Conservation (phyloP, 2,797 vertebrate species). For the Poliocrania exsul region DNA sequence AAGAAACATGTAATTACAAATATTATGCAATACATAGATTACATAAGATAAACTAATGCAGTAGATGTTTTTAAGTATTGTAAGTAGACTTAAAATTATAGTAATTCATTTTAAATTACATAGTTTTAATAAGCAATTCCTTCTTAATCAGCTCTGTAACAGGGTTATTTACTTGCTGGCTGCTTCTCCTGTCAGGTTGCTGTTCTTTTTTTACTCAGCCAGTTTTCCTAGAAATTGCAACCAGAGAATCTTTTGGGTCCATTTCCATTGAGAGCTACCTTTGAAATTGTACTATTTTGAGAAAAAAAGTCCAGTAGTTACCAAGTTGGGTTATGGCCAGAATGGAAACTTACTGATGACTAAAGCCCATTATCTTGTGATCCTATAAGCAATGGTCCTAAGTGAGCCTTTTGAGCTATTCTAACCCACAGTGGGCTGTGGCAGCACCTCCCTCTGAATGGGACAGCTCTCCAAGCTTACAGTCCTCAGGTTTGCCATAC, state of each 20-base stretch:
- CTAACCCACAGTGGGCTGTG: not conserved
- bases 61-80: not conserved
- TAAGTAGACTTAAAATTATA: not conserved
- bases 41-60: not conserved
- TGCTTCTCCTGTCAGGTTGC: not conserved
- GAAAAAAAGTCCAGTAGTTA: not conserved
- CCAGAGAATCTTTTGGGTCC: not conserved
- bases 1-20: not conserved
- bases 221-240: not conserved
- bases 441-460: not conserved
- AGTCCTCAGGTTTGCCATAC: not conserved
- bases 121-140: not conserved
- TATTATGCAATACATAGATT: not conserved
- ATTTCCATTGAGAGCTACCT: not conserved
- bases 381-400: too few species aligned
- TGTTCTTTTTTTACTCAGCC: not conserved
- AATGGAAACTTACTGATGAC: not conserved
- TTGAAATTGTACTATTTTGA: not conserved
- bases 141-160: not conserved
- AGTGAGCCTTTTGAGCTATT: not conserved
- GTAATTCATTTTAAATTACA: not conserved
- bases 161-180: not conserved
- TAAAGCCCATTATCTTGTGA: not conserved
- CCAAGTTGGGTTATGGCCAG: not conserved
- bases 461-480: too few species aligned